Percentiles rank a stretch among this genome's conserved stretches.
Evolutionary conservation across 2,888 invertebrate genomes (phyloP).

Genomic region (Pandemis corylana): DNA sequence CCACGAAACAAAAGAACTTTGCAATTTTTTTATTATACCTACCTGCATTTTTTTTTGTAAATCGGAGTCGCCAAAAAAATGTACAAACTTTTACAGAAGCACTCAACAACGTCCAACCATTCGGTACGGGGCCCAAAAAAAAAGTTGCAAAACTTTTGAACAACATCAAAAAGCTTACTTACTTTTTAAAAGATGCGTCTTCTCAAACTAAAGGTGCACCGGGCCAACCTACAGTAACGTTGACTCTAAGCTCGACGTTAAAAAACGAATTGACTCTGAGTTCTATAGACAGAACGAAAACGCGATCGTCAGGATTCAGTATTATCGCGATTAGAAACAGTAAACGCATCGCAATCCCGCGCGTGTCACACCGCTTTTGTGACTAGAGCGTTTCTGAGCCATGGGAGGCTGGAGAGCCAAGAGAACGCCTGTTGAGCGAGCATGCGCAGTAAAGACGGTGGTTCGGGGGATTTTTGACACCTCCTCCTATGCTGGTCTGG

Average conservation of each 20-base stretch:
- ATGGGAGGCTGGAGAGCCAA: background rate
- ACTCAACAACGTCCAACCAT: no score
- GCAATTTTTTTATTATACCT: no score
- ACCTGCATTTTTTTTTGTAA: no score
- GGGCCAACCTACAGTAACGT: background rate
- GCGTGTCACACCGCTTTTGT: background rate
- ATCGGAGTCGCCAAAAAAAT: no score
- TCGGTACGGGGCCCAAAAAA: no score
- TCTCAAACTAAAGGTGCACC: background rate
- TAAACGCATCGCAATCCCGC: background rate
- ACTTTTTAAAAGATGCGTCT: background rate
- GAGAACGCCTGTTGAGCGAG: slow-evolving; percentile 6
- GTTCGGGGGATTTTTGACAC: background rate
- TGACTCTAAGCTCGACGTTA: background rate
- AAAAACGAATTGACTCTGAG: background rate
- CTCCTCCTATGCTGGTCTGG: background rate
- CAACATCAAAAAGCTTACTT: background rate
- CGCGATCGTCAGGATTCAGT: background rate
- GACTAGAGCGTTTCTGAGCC: background rate
- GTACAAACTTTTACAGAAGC: no score
- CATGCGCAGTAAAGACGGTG: slow-evolving; percentile 5
- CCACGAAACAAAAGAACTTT: no score
- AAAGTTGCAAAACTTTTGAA: background rate
- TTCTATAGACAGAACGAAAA: background rate
- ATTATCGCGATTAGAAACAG: background rate